phyloP scores from a whole-genome alignment of 2,113 vertebrate species.

The Aegithalos caudatus region DNA sequence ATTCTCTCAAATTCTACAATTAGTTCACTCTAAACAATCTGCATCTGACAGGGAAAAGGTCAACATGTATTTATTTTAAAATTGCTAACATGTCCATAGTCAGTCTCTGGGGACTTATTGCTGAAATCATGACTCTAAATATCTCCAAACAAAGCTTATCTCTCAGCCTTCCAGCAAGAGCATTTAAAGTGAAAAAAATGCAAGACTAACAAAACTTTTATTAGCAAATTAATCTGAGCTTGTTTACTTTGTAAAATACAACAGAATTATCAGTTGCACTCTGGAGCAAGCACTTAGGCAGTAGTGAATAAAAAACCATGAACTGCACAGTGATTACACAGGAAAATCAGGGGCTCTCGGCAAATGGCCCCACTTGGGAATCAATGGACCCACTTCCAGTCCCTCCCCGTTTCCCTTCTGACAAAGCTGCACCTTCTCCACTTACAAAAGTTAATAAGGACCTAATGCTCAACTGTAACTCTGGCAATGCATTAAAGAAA shows the following conservation, averaged over 20 bases:
- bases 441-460: neutral
- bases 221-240: constrained; percentile 3
- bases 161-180: neutral
- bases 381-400: neutral
- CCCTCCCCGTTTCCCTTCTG: neutral
- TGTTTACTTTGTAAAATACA: neutral
- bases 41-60: neutral
- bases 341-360: neutral
- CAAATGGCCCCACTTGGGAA: neutral
- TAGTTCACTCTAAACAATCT: neutral
- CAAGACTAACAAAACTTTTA: constrained; percentile 30
- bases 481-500: neutral
- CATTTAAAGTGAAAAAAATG: neutral
- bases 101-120: neutral
- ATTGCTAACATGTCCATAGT: neutral
- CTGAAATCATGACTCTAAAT: neutral
- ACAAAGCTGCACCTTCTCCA: neutral
- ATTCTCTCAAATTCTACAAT: neutral
- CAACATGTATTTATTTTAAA: neutral
- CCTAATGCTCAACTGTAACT: neutral
- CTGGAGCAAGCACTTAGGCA: neutral
- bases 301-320: neutral
- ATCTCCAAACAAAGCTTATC: constrained; percentile 30
- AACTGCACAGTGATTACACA: neutral
- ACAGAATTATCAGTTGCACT: neutral